Percentiles rank a stretch among this genome's conserved stretches.
Conservation (phyloP, 2,797 vertebrate genomes). For the Leuciscus waleckii region DNA sequence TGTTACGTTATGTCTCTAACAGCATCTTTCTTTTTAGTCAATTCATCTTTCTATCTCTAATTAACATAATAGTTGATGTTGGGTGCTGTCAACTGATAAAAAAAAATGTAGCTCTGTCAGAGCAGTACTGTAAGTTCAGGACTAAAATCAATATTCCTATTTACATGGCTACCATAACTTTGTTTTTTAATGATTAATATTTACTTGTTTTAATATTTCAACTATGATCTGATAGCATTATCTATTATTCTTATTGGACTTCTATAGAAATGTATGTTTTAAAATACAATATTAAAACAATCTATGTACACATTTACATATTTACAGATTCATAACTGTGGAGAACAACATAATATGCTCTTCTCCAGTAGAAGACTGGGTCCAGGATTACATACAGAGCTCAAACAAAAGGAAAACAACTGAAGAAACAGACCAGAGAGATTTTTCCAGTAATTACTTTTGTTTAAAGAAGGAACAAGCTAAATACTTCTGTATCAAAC, state of each 20-base stretch:
- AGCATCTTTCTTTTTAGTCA: too few species aligned
- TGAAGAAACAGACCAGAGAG: not conserved
- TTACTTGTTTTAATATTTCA: too few species aligned
- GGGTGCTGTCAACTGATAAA: too few species aligned
- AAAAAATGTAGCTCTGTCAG: too few species aligned
- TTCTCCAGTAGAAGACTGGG: not conserved
- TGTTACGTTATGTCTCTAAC: not conserved
- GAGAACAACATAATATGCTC: not conserved
- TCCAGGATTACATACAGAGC: not conserved
- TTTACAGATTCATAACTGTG: constrained; percentile 13
- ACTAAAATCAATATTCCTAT: not conserved
- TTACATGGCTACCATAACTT: not conserved
- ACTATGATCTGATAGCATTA: too few species aligned
- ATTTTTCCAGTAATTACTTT: not conserved
- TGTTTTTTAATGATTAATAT: too few species aligned
- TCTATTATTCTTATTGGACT: too few species aligned
- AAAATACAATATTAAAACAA: too few species aligned
- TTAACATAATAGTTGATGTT: too few species aligned
- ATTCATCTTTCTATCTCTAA: too few species aligned
- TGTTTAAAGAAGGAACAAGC: not conserved
- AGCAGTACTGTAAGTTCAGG: not conserved
- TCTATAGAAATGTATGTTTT: too few species aligned
- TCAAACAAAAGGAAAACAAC: not conserved
- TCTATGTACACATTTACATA: not conserved
- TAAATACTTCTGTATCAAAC: not conserved